These are phyloP conservation scores for Dysdera silvatica DNA, from an alignment of 1,140 invertebrate species.

Conservation along the genomic window DNA sequence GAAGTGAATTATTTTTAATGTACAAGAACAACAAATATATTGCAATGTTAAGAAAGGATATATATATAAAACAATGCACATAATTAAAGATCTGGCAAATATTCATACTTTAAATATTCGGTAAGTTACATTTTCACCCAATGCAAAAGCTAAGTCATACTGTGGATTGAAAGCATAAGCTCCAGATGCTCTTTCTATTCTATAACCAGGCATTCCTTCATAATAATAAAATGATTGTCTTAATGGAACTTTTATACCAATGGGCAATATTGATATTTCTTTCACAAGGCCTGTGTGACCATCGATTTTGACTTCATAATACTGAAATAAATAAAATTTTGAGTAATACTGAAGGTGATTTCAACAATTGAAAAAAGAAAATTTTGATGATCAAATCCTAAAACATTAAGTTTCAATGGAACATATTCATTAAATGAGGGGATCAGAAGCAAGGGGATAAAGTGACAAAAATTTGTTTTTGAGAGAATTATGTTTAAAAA, in stretches of 20 bases:
- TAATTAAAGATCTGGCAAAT: no score
- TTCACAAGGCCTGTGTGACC: slow-evolving; percentile 41
- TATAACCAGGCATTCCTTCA: slow-evolving; percentile 26
- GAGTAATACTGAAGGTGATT: not conserved
- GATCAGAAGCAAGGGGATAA: no score
- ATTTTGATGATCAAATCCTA: not conserved
- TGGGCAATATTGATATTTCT: slow-evolving; percentile 39
- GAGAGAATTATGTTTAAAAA: no score
- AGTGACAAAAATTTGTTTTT: no score
- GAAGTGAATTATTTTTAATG: no score
- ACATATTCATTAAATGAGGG: no score
- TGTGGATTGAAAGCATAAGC: slow-evolving; percentile 37
- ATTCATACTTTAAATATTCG: slow-evolving; percentile 31
- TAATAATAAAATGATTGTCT: slow-evolving; percentile 34
- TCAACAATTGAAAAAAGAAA: not conserved
- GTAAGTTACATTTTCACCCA: slow-evolving; percentile 29
- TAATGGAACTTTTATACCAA: slow-evolving; percentile 6
- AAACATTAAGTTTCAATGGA: not conserved
- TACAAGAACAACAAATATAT: not conserved
- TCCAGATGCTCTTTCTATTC: slow-evolving; percentile 35
- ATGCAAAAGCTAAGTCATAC: slow-evolving; percentile 24
- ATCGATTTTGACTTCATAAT: slow-evolving; percentile 36
- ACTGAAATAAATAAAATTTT: slow-evolving; percentile 8
- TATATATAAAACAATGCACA: no score
- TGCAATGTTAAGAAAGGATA: not conserved